Evolutionary conservation across 2,888 invertebrate genomes (phyloP).

Genomic region (Oxycera nigricornis): DNA sequence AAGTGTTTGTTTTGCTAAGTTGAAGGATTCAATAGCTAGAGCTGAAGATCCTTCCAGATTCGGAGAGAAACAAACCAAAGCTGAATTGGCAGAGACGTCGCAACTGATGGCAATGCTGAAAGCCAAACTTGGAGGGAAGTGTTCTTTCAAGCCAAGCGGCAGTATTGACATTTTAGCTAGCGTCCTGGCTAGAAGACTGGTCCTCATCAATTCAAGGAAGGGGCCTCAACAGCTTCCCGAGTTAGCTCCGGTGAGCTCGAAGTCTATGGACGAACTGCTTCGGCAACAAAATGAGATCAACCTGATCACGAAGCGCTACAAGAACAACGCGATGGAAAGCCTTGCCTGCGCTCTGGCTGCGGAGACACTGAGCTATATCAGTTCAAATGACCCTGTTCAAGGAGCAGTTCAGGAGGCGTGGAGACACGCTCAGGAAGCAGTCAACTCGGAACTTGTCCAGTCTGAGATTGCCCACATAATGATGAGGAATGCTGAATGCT

Average conservation of each 20-base stretch:
- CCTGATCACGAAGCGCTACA: constrained; percentile 69
- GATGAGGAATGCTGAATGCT: constrained; percentile 72
- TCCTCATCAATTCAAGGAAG: constrained; percentile 57
- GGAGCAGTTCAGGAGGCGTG: constrained; percentile 77
- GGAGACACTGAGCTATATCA: constrained; percentile 71
- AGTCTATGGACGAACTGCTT: constrained; percentile 59
- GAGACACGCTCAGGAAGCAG: constrained; percentile 76
- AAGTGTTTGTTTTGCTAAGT: constrained; percentile 73
- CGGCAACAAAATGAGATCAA: constrained; percentile 70
- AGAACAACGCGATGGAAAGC: constrained; percentile 72
- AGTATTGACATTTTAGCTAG: constrained; percentile 76
- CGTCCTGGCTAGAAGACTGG: constrained; percentile 76
- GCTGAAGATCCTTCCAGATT: constrained; percentile 67
- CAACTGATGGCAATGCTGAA: constrained; percentile 77
- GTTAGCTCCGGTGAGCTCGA: constrained; percentile 64
- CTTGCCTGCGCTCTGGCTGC: constrained; percentile 74
- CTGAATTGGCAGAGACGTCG: constrained; percentile 78
- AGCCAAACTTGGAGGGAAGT: constrained; percentile 69
- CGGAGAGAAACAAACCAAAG: constrained; percentile 68
- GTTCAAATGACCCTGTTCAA: constrained; percentile 67
- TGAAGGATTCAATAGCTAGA: constrained; percentile 71
- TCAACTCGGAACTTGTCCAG: constrained; percentile 77
- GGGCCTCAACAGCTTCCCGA: constrained; percentile 62
- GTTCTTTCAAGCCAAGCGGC: constrained; percentile 61
- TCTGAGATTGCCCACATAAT: constrained; percentile 79